These are phyloP conservation scores for Standfussiana lucernea DNA, from an alignment of 2,888 invertebrate genomes.

Conservation along the genomic window DNA sequence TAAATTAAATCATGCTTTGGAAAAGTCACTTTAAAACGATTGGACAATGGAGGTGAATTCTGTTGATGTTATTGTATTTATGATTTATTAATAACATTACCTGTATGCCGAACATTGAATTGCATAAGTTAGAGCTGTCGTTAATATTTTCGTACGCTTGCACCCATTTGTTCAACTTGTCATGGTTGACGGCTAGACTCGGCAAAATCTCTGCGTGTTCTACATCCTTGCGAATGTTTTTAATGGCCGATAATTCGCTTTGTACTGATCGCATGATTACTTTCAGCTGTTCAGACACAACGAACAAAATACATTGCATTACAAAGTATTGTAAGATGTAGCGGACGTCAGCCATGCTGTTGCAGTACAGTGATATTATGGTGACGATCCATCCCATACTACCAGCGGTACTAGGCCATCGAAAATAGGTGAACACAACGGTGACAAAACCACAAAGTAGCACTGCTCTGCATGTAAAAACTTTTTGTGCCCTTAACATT, in stretches of 20 bases:
- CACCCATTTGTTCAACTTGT: conserved; percentile 69
- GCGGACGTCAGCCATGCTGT: conserved; percentile 61
- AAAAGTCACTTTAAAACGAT: neutral
- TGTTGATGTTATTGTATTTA: too few species aligned
- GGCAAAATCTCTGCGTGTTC: conserved; percentile 5
- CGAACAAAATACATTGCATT: conserved; percentile 61
- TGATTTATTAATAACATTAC: conserved; percentile 44
- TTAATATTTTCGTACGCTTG: conserved; percentile 68
- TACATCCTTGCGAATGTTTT: too few species aligned
- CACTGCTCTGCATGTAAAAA: conserved; percentile 15
- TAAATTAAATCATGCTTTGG: neutral
- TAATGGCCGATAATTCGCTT: conserved; percentile 24
- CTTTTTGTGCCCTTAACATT: conserved; percentile 43
- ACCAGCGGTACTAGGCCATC: neutral
- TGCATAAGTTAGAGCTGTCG: conserved; percentile 67
- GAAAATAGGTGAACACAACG: neutral
- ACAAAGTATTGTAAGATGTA: conserved; percentile 69
- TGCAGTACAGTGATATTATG: conserved; percentile 27
- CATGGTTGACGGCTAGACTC: neutral
- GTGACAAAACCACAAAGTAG: conserved; percentile 7
- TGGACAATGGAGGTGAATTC: too few species aligned
- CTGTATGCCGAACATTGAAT: conserved; percentile 70
- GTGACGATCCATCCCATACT: conserved; percentile 1
- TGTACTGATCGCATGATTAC: conserved; percentile 64
- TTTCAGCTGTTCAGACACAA: conserved; percentile 70